Base-by-base conservation (phyloP, 2,888 invertebrate species). In the Stictocephala bisonia region DNA sequence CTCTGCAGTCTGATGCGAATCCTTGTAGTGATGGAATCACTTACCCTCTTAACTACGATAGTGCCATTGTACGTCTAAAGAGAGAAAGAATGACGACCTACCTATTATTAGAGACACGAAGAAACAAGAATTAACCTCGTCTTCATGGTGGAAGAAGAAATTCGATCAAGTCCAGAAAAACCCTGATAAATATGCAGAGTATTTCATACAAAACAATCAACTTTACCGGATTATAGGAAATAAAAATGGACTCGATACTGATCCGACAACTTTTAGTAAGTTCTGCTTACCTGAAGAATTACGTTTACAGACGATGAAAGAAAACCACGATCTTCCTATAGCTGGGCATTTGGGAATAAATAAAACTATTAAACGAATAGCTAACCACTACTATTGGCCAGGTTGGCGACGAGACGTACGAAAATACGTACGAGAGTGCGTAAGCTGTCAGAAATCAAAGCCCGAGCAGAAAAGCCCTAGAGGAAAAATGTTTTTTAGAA, bases 361-460 rank as follows among this genome's bases (percentile, higher is more conserved):
- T 66, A 13, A 80, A 79, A 71, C 81, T 80, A 0, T 76, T 70
- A 22, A n/a, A 60, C 1, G 18, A 77, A 35, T 50, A 79, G 0
- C 35, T 1, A 44, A 51, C 18, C 3, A 60, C 11, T 81, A 79
- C 48, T 81, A 78, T 69, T 82, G 81, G 81, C 81, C 81, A 1
- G 76, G 75, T 11, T 78, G 80, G 78, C 35, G 64, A 2, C 20
- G 26, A 1, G 80, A 81, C n/a, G 75, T 80, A 0, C 58, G 70
- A 0, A 56, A 51, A 0, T 82, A 78, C 58, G 78, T 82, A 0
- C 51, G 67, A 1, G 67, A 41, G 0, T 82, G 81, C 67, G 26
- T 24, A 1, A 44, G 71, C 0, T 82, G 81, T 68, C 71, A 78
- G 9, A 24, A 60, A n/a, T 29, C 64, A 0, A 81, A 81, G 68